Base-by-base conservation (phyloP, 2,888 invertebrate genomes). In the Diachrysia chrysitis region DNA sequence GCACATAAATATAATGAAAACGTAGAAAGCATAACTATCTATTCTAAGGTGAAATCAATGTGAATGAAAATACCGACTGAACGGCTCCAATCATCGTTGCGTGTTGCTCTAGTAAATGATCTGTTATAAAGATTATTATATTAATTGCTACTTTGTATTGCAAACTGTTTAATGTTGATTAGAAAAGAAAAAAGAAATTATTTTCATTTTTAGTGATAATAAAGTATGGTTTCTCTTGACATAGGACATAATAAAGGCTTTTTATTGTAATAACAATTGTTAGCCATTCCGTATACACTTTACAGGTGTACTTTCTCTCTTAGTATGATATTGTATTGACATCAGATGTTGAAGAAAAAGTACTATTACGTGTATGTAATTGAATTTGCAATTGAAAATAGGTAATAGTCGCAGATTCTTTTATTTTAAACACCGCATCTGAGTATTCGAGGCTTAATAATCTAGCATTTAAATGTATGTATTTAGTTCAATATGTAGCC, bases 21-120 rank as follows among this genome's bases (percentile, higher is more conserved):
- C 71, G 87, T 87, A 90, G 90, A 91, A 90, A 90, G 90, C 88
- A 90, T 86, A 87, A 87, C 86, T 85, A 85, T 86, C 87, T 86
- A 85, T 86, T 84, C 82, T 85, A 81, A 86, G 85, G 90, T 87
- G 91, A 91, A 91, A 91, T 86, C 89, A 84, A 83, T 90, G 85
- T 81, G 85, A 87, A 83, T 82, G 75, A 80, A 82, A 85, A 84
- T 85, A 84, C 83, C 71, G 83, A 78, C 78, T 79, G 78, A 73
- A 69, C 83, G 63, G 72, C 71, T 77, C 76, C 73, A 73, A 60
- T 61, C 62, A 56, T 74, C 78, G 85, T 90, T 83, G 91, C 91
- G 88, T 91, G 90, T 79, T 86, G 75, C 79, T 79, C 68, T 81
- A 78, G 76, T 78, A 81, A 82, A 82, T 81, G 75, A 79, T 83